Evolutionary conservation across 2,113 vertebrate genomes (phyloP).

Genomic region (Chamaetylas fuelleborni): DNA sequence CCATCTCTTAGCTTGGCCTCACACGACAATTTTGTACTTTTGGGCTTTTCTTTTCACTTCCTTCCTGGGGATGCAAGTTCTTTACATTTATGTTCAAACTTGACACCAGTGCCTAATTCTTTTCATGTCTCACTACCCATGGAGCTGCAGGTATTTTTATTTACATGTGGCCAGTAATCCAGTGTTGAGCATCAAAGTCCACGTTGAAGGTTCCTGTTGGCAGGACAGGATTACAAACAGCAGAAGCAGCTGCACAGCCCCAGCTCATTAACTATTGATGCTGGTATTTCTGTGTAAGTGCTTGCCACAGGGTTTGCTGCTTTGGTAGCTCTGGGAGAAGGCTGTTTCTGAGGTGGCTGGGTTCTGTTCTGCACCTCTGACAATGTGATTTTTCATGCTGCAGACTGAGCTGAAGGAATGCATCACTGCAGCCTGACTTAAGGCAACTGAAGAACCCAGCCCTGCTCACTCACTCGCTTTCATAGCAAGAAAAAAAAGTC

Average conservation of each 20-base stretch:
- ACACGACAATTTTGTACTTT: neutral
- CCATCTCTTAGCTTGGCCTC: conserved; percentile 10
- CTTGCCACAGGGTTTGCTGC: neutral
- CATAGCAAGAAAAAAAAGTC: neutral
- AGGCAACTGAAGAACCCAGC: neutral
- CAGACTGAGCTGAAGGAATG: neutral
- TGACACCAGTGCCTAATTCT: neutral
- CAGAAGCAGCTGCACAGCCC: neutral
- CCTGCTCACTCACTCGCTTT: neutral
- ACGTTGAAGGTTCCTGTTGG: neutral
- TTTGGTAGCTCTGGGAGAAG: neutral
- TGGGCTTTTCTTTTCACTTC: neutral
- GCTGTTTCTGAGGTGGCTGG: neutral
- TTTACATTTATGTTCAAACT: neutral
- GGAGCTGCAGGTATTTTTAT: neutral
- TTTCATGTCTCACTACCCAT: neutral
- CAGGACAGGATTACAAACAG: neutral
- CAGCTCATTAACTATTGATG: neutral
- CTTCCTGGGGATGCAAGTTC: neutral
- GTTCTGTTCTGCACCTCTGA: neutral
- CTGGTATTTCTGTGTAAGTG: neutral
- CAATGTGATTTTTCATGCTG: neutral
- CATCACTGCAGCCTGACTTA: neutral
- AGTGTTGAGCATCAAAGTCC: neutral
- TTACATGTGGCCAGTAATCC: neutral